Evolutionary conservation across 2,888 invertebrate genomes (phyloP).

Genomic region (Mimumesa dahlbomi): DNA sequence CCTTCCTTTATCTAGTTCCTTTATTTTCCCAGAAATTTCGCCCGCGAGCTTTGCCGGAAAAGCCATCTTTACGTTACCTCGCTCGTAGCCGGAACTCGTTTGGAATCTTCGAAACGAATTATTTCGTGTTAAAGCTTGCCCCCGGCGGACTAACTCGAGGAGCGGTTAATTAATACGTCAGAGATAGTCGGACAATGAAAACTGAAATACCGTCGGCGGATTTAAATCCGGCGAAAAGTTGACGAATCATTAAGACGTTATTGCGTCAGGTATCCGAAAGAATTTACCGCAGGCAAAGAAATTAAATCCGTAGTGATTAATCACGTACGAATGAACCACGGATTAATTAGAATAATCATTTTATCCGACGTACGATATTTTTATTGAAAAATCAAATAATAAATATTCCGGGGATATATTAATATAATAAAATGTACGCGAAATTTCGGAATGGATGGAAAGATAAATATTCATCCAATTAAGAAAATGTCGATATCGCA

Average conservation of each 20-base stretch:
- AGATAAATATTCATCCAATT: too few species aligned
- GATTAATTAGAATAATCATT: too few species aligned
- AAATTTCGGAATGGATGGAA: too few species aligned
- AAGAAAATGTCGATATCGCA: too few species aligned
- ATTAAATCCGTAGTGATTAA: too few species aligned
- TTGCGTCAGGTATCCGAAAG: background rate
- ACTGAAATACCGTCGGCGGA: background rate
- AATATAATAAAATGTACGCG: too few species aligned
- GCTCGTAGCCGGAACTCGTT: background rate
- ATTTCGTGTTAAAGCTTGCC: conserved; percentile 5
- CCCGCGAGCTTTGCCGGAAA: conserved; percentile 1
- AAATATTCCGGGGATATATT: too few species aligned
- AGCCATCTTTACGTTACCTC: conserved; percentile 1
- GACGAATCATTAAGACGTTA: background rate
- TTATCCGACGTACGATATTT: too few species aligned
- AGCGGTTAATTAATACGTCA: conserved; percentile 8
- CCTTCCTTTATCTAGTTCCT: conserved; percentile 6
- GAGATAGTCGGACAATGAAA: background rate
- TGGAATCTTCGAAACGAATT: conserved; percentile 15
- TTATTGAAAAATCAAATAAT: too few species aligned
- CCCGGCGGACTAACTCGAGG: background rate
- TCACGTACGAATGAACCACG: too few species aligned
- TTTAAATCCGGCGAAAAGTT: background rate
- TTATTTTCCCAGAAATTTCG: conserved; percentile 13
- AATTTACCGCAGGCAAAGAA: too few species aligned